phyloP scores from a whole-genome alignment of 2,888 invertebrate genomes.

The Julus scanicus region DNA sequence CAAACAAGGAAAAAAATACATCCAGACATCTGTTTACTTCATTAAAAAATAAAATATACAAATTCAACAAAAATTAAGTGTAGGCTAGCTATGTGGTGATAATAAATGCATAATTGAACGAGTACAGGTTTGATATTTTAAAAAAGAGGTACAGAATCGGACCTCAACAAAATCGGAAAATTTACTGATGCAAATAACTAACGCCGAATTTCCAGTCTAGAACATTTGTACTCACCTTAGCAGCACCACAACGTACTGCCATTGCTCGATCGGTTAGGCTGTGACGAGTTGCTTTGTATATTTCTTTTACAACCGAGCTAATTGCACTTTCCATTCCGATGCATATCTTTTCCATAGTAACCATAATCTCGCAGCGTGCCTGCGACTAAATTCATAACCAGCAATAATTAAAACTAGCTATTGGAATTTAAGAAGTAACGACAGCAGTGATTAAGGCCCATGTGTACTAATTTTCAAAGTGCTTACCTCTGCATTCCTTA shows the following conservation, averaged over 20 bases:
- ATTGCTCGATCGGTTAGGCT: slow-evolving; percentile 91
- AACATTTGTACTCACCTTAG: slow-evolving; percentile 70
- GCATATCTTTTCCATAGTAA: slow-evolving; percentile 90
- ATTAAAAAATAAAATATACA: neutral
- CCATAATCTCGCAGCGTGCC: slow-evolving; percentile 95
- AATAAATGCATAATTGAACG: no score
- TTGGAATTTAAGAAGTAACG: slow-evolving; percentile 38
- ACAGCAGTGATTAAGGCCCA: neutral
- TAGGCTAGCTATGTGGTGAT: neutral
- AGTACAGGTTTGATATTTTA: no score
- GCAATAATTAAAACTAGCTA: slow-evolving; percentile 49
- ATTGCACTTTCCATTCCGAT: slow-evolving; percentile 96
- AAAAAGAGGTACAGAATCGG: neutral
- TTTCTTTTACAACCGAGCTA: slow-evolving; percentile 84
- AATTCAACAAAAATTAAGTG: neutral
- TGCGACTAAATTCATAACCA: slow-evolving; percentile 74
- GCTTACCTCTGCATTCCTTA: slow-evolving; percentile 83
- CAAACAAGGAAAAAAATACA: neutral
- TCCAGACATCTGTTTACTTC: neutral
- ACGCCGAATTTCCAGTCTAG: neutral
- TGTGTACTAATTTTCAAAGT: slow-evolving; percentile 27
- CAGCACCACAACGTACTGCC: slow-evolving; percentile 92
- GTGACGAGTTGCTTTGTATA: slow-evolving; percentile 89
- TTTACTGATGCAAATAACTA: neutral
- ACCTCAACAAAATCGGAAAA: neutral